Evolutionary conservation across 2,797 vertebrate genomes (phyloP).

Genomic region (Antennarius maculatus): DNA sequence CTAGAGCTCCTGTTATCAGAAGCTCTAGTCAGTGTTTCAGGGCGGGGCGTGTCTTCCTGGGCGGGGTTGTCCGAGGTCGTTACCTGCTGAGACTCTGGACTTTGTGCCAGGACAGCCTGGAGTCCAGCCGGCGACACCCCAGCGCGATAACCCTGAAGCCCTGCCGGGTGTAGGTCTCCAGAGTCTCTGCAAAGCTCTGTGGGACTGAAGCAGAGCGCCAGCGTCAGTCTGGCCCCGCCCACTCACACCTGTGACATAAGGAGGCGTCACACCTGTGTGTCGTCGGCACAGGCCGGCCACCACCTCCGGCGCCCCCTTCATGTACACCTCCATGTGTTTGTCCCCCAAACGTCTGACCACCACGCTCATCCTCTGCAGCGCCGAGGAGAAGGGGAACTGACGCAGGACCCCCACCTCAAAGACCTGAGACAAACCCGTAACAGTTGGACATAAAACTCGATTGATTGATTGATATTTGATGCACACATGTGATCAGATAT

Average conservation of each 20-base stretch:
- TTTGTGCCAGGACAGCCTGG: constrained; percentile 96
- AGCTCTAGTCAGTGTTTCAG: no score
- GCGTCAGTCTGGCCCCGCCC: background rate
- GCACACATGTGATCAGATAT: background rate
- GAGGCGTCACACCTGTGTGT: constrained; percentile 84
- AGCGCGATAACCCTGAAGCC: constrained; percentile 97
- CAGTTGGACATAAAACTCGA: no score
- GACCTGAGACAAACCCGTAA: constrained; percentile 45
- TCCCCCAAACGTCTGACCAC: constrained; percentile 89
- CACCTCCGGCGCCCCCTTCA: constrained; percentile 96
- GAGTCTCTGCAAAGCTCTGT: constrained; percentile 84
- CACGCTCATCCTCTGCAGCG: constrained; percentile 94
- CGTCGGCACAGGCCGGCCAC: constrained; percentile 90
- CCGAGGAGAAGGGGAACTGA: constrained; percentile 97
- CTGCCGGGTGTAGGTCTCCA: constrained; percentile 93
- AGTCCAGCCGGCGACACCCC: constrained; percentile 92
- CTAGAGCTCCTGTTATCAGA: constrained; percentile 20
- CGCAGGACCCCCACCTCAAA: constrained; percentile 95
- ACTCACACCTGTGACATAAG: background rate
- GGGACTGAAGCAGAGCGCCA: constrained; percentile 82
- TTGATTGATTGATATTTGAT: no score
- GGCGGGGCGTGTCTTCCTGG: background rate
- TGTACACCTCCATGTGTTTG: constrained; percentile 92
- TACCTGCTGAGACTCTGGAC: constrained; percentile 94
- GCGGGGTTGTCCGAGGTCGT: constrained; percentile 12